Base-by-base conservation (phyloP, 2,797 vertebrate species). In the Galago senegalensis region DNA sequence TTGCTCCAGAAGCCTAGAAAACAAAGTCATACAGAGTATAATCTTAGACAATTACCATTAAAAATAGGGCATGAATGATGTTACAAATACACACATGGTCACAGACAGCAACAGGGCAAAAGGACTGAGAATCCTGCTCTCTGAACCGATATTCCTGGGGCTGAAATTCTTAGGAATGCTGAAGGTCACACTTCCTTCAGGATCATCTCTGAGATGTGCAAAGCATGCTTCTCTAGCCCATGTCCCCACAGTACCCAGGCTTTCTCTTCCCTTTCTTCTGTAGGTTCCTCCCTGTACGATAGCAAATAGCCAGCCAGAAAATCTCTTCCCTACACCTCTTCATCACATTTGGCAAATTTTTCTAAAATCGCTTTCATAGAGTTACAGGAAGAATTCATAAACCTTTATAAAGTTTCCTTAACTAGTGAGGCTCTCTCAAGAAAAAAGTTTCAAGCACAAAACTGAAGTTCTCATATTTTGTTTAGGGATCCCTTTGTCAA, bases 1-100 rank as follows among this genome's bases (percentile, higher is more conserved):
- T 99, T 98, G 99, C 99, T 99, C 99, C 99, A 97, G 99, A 99
- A 98, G 99, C 99, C 99, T 99, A 99, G 97, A 99, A 99, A 98
- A 98, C 97, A 98, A 98, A 99, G 98, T 98, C 98, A 98, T 97
- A 98, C 92, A 98, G 88, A 97, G 98, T 91, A 97, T 86, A 97
- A 97, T 98, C 98, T 99, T 99, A 99, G 98, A 99, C 92, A 98
- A 91, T 98, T 97, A 94, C 96, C 96, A 97, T 75, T 89, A 95
- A 94, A 98, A 97, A 96, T 96, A 91, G 82, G 61, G 80, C 46
- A 93, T 90, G 97, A 98, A 89, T 29, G 95, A 90, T 96, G 97
- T 97, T 96, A 98, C 40, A 98, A 94, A 98, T 85, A 97, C 75
- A 98, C 2, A 97, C 97, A 95, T 56, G 94, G 94, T 97, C 94